phyloP scores from a whole-genome alignment of 2,113 vertebrate genomes.

The Benitochromis conjunctus region DNA sequence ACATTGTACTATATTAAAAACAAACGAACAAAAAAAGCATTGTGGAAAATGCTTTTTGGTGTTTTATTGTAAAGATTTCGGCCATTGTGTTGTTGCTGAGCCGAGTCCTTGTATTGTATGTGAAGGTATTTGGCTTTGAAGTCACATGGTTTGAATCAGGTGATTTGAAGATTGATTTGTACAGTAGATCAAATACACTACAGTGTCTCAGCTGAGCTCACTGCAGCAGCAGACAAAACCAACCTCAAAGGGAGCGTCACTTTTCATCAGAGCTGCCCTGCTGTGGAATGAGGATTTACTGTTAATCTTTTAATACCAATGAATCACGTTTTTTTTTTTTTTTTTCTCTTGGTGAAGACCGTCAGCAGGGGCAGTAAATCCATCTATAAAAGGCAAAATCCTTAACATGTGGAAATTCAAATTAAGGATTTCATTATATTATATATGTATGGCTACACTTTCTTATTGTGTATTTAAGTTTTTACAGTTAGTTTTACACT shows the following conservation, averaged over 20 bases:
- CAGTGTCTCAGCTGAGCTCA: background rate
- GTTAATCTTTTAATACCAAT: conserved; percentile 69
- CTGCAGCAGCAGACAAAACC: conserved; percentile 30
- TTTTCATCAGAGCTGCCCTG: conserved; percentile 44
- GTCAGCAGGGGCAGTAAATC: background rate
- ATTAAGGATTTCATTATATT: background rate
- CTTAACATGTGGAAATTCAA: background rate
- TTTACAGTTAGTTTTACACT: background rate
- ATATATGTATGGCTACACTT: background rate
- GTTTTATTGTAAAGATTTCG: background rate
- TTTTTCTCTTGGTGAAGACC: background rate
- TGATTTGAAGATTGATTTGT: conserved; percentile 28
- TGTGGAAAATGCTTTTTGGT: background rate
- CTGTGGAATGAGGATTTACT: conserved; percentile 54
- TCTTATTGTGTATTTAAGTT: background rate
- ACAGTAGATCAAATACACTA: conserved; percentile 51
- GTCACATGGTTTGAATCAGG: conserved; percentile 53
- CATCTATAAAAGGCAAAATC: background rate
- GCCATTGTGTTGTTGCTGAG: background rate
- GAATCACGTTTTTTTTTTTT: background rate
- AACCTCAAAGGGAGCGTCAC: conserved; percentile 63
- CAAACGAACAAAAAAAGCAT: background rate
- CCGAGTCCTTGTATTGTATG: background rate
- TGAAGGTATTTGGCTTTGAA: conserved; percentile 25
- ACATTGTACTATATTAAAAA: background rate